phyloP scores from a whole-genome alignment of 2,888 invertebrate species.

The Drosophila anceps region DNA sequence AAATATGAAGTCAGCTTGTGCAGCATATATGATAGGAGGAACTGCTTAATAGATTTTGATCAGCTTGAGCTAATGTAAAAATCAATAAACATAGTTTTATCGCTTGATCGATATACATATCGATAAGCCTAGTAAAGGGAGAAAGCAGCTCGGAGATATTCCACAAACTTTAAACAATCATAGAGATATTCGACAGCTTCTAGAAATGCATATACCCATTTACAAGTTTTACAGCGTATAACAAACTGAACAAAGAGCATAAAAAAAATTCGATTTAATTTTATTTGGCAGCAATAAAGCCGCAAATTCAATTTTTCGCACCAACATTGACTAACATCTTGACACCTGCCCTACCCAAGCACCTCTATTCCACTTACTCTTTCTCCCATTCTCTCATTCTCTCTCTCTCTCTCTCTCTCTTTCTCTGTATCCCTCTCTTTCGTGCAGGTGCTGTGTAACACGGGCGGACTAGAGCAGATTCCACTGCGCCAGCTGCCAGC shows the following conservation, averaged over 20 bases:
- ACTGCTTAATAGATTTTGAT: neutral
- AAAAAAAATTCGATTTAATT: slow-evolving; percentile 81
- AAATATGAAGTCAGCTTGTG: neutral
- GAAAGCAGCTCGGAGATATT: neutral
- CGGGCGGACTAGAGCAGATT: slow-evolving; percentile 92
- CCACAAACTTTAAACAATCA: neutral
- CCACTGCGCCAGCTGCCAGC: slow-evolving; percentile 91
- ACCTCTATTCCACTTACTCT: slow-evolving; percentile 37
- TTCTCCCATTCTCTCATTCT: slow-evolving; percentile 13
- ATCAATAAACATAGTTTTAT: neutral
- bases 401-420: slow-evolving; percentile 8
- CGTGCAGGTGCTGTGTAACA: slow-evolving; percentile 94
- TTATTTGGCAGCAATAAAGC: slow-evolving; percentile 82
- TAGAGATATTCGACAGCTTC: neutral
- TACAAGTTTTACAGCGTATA: neutral
- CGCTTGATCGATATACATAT: neutral
- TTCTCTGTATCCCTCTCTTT: slow-evolving; percentile 31
- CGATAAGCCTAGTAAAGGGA: neutral
- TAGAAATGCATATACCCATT: neutral
- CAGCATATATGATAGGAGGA: neutral
- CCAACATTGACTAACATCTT: slow-evolving; percentile 32
- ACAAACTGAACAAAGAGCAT: slow-evolving; percentile 1
- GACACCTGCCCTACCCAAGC: slow-evolving; percentile 16
- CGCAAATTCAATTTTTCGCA: slow-evolving; percentile 81
- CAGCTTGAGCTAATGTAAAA: neutral